Evolutionary conservation across 2,797 vertebrate species (phyloP).

Genomic region (Steatocranus sp.): DNA sequence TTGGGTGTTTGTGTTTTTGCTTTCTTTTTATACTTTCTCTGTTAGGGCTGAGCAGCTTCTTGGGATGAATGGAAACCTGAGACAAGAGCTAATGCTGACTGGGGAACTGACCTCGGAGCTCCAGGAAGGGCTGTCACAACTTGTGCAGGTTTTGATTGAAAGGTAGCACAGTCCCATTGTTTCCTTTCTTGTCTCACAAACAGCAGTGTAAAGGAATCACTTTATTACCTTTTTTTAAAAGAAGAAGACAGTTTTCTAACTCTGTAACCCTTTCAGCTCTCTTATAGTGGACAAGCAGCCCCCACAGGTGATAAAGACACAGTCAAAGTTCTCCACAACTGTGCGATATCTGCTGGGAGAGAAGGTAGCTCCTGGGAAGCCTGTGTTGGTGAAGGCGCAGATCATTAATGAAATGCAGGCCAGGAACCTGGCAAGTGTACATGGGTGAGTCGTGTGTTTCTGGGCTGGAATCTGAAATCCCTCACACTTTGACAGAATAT

Average conservation of each 20-base stretch:
- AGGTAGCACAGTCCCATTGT: conserved; percentile 67
- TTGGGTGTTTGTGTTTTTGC: background rate
- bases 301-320: conserved; percentile 97
- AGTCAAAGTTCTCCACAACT: conserved; percentile 92
- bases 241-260: background rate
- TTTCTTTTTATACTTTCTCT: background rate
- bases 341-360: conserved; percentile 90
- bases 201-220: background rate
- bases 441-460: conserved; percentile 55
- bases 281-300: conserved; percentile 94
- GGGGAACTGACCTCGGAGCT: conserved; percentile 72
- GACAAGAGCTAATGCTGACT: conserved; percentile 80
- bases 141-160: conserved; percentile 80
- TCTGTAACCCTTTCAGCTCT: conserved; percentile 70
- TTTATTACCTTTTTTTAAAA: background rate
- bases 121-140: conserved; percentile 69
- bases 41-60: conserved; percentile 79
- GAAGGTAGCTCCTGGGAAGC: conserved; percentile 79
- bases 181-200: background rate
- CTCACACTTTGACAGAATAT: background rate
- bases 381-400: conserved; percentile 83
- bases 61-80: conserved; percentile 83
- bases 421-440: conserved; percentile 72
- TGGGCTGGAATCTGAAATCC: background rate
- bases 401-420: conserved; percentile 94